phyloP scores from a whole-genome alignment of 2,888 invertebrate species.

The Ophonus ardosiacus region DNA sequence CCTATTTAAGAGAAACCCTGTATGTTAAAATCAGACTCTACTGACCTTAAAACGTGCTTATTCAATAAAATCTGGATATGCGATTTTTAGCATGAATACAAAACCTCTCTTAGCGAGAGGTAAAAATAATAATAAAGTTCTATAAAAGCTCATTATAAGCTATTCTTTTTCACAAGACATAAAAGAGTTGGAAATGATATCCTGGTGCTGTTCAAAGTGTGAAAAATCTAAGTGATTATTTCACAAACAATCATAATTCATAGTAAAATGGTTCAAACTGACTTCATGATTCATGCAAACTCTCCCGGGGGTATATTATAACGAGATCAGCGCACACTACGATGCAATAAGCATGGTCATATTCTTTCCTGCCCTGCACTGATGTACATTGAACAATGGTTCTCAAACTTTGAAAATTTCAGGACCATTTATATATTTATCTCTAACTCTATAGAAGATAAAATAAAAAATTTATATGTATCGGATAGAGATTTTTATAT shows the following conservation, averaged over 20 bases:
- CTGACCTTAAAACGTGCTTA: too few relatives aligned
- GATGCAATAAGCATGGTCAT: background rate
- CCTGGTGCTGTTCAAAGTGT: background rate
- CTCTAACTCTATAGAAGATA: too few relatives aligned
- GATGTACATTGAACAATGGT: background rate
- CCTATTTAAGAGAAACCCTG: too few relatives aligned
- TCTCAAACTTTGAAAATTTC: background rate
- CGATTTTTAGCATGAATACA: too few relatives aligned
- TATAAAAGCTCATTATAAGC: background rate
- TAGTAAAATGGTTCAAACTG: background rate
- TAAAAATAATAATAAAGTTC: background rate
- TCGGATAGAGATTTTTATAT: too few relatives aligned
- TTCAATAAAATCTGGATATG: too few relatives aligned
- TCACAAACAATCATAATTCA: conserved; percentile 28
- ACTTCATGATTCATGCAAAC: conserved; percentile 20
- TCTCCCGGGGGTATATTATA: conserved; percentile 10
- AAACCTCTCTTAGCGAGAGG: too few relatives aligned
- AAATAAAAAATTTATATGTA: too few relatives aligned
- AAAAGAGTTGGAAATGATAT: background rate
- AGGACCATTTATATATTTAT: background rate
- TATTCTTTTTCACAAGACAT: background rate
- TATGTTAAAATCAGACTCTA: too few relatives aligned
- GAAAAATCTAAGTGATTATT: conserved; percentile 30
- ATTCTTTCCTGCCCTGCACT: background rate
- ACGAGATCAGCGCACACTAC: conserved; percentile 13